These are phyloP conservation scores for Cabera pusaria DNA, from an alignment of 2,888 invertebrate species.

Conservation along the genomic window DNA sequence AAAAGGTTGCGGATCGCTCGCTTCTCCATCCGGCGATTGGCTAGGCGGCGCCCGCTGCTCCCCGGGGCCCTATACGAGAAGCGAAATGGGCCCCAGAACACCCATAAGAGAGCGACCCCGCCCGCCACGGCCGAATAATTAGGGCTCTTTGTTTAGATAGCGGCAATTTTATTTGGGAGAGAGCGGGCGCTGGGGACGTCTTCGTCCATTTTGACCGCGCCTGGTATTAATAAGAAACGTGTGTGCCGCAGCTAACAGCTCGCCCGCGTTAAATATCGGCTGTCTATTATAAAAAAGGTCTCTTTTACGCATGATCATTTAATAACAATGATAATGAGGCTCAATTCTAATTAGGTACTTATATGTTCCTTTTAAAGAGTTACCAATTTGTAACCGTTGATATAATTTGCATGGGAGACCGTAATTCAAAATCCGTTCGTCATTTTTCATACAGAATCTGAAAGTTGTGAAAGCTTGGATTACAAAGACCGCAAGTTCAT, in stretches of 20 bases:
- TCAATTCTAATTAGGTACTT: too few species aligned
- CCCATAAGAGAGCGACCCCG: slow-evolving; percentile 88
- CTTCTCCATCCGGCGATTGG: slow-evolving; percentile 83
- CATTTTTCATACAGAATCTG: slow-evolving; percentile 46
- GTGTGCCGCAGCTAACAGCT: slow-evolving; percentile 61
- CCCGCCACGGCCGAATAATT: slow-evolving; percentile 86
- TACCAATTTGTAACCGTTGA: too few species aligned
- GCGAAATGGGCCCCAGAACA: slow-evolving; percentile 87
- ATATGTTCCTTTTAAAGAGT: too few species aligned
- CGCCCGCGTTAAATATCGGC: slow-evolving; percentile 42
- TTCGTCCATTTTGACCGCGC: slow-evolving; percentile 77
- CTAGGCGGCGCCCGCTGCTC: slow-evolving; percentile 85
- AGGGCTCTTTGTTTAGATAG: slow-evolving; percentile 86
- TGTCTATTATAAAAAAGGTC: too few species aligned
- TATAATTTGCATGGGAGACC: too few species aligned
- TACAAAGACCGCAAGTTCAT: slow-evolving; percentile 62
- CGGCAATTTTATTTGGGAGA: slow-evolving; percentile 84
- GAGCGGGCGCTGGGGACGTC: slow-evolving; percentile 81
- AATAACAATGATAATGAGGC: too few species aligned
- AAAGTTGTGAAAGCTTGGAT: slow-evolving; percentile 67
- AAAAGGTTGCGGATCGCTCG: slow-evolving; percentile 83
- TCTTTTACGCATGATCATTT: slow-evolving; percentile 19
- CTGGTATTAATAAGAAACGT: slow-evolving; percentile 82
- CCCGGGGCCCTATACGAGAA: slow-evolving; percentile 85
- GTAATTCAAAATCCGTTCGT: slow-evolving; percentile 27